Percentiles rank a stretch among this genome's conserved stretches.
phyloP scores from a whole-genome alignment of 1,140 invertebrate species.

The Heliothis subflexa region DNA sequence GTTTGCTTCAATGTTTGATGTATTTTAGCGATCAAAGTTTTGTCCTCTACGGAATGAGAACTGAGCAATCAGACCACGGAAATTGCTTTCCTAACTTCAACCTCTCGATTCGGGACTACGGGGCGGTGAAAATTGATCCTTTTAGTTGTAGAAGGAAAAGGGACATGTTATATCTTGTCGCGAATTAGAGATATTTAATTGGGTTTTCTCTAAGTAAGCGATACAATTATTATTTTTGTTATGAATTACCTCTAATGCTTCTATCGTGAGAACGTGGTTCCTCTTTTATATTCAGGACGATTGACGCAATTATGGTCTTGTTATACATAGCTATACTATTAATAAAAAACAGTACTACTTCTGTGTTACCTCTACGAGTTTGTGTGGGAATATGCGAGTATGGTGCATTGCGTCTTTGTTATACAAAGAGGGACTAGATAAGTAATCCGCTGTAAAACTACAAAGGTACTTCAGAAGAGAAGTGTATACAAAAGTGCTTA shows the following conservation, averaged over 20 bases:
- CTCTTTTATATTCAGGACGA: not conserved
- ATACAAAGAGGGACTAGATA: not conserved
- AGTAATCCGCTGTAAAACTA: not conserved
- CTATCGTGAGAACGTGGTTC: no score
- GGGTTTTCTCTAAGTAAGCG: not conserved
- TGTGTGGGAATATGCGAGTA: not conserved
- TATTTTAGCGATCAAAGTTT: constrained; percentile 8
- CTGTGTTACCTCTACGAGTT: not conserved
- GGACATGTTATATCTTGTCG: not conserved
- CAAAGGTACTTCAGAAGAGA: no score
- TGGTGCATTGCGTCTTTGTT: not conserved
- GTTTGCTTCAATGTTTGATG: not conserved
- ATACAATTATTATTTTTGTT: not conserved
- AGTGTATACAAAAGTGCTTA: no score
- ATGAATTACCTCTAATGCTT: no score
- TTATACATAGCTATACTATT: not conserved
- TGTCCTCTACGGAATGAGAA: not conserved
- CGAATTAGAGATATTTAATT: not conserved
- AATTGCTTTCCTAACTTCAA: not conserved
- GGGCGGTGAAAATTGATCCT: not conserved
- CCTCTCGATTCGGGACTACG: not conserved
- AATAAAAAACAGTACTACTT: not conserved
- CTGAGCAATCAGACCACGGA: not conserved
- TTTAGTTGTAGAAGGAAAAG: not conserved
- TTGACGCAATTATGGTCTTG: not conserved